These are phyloP conservation scores for Pseudocheirus occidentalis DNA, from an alignment of 2,797 vertebrate genomes.

Conservation along the genomic window DNA sequence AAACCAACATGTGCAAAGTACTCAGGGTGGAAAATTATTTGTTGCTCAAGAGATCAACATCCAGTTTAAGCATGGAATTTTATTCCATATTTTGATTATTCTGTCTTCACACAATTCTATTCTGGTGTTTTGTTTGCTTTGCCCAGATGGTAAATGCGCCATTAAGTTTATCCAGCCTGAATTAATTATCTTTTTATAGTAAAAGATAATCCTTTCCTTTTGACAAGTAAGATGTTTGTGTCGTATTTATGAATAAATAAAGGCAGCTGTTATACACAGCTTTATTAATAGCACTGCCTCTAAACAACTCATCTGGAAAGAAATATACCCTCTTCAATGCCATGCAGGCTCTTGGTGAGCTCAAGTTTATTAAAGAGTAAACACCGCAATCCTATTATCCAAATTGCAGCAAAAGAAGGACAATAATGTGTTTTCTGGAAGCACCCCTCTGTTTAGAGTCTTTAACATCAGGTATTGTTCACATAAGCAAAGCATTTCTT, in stretches of 20 bases:
- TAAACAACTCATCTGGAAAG: slow-evolving; percentile 53
- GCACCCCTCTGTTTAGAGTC: neutral
- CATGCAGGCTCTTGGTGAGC: neutral
- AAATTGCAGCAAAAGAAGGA: neutral
- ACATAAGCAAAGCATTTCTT: neutral
- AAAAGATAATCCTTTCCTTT: slow-evolving; percentile 67
- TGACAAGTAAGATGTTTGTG: slow-evolving; percentile 71
- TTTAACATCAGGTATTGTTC: neutral
- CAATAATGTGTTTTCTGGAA: neutral
- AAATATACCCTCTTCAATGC: slow-evolving; percentile 30
- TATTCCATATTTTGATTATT: slow-evolving; percentile 65
- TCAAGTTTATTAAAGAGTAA: slow-evolving; percentile 23
- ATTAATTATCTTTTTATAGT: slow-evolving; percentile 72
- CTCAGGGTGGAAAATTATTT: slow-evolving; percentile 69
- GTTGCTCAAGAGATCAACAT: slow-evolving; percentile 65
- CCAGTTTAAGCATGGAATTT: slow-evolving; percentile 67
- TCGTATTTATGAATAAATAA: slow-evolving; percentile 77
- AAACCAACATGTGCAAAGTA: slow-evolving; percentile 42
- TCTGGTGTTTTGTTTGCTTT: slow-evolving; percentile 64
- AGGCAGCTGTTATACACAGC: slow-evolving; percentile 61
- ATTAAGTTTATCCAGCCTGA: slow-evolving; percentile 72
- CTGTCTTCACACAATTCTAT: slow-evolving; percentile 57
- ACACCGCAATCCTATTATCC: neutral
- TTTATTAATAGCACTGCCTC: slow-evolving; percentile 63
- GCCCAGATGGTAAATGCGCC: slow-evolving; percentile 64